A percentile compares a stretch with the other conserved stretches of the same genome.
These are phyloP conservation scores for Pristionchus exspectatus DNA, from an alignment of 2,888 invertebrate genomes.

Conservation along the genomic window DNA sequence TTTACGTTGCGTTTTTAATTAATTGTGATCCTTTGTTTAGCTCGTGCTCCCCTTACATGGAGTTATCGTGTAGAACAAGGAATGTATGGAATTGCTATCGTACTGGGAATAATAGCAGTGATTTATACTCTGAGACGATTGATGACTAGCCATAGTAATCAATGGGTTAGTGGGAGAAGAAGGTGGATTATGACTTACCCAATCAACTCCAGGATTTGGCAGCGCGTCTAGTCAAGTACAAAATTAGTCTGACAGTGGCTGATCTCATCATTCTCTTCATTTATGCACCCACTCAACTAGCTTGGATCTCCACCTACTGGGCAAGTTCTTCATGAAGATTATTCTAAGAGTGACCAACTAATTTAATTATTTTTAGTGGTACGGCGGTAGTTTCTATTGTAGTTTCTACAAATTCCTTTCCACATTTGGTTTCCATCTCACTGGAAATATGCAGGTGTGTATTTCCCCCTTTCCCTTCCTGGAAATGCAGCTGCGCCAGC, in stretches of 20 bases:
- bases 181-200: conserved; percentile 40
- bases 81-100: conserved; percentile 66
- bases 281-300: conserved; percentile 69
- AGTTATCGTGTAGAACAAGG: conserved; percentile 63
- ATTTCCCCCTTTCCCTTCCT: not conserved
- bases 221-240: conserved; percentile 66
- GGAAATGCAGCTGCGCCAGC: not conserved
- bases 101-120: conserved; percentile 63
- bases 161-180: not conserved
- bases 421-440: conserved; percentile 69
- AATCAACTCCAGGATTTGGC: conserved; percentile 61
- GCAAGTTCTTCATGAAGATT: conserved; percentile 50
- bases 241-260: conserved; percentile 67
- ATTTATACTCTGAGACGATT: conserved; percentile 62
- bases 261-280: conserved; percentile 68
- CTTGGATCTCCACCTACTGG: conserved; percentile 68
- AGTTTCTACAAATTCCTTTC: conserved; percentile 68
- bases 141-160: not conserved
- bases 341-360: no score
- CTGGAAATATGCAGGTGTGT: conserved; percentile 69
- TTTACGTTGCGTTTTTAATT: not conserved
- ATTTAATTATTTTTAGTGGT: conserved; percentile 63
- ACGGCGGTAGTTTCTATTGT: conserved; percentile 66
- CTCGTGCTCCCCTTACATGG: not conserved
- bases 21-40: not conserved